Percentiles rank a stretch among this genome's conserved stretches.
These are phyloP conservation scores for Aspidiotus rigidus DNA, from an alignment of 2,888 invertebrate species.

Conservation along the genomic window DNA sequence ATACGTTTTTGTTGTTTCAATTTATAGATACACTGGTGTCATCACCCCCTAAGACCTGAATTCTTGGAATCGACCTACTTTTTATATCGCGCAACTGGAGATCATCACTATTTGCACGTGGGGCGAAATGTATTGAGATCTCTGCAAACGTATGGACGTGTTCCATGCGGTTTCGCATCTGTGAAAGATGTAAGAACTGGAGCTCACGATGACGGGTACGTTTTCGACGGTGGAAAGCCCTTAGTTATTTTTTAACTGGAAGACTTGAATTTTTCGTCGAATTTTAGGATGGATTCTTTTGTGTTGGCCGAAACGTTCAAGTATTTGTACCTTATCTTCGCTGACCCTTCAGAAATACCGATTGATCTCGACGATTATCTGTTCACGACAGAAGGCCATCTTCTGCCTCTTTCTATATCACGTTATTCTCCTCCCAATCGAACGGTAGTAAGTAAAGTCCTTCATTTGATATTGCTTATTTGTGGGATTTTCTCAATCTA, in stretches of 20 bases:
- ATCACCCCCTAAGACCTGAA: conserved; percentile 92
- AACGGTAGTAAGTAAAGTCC: conserved; percentile 10
- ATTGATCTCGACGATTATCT: conserved; percentile 77
- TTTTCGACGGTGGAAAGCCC: not conserved
- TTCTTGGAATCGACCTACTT: conserved; percentile 98
- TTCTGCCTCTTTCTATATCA: conserved; percentile 70
- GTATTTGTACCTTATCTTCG: conserved; percentile 87
- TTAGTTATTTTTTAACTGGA: not conserved
- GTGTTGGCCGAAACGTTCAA: conserved; percentile 97
- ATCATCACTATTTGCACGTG: conserved; percentile 88
- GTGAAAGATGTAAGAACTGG: conserved; percentile 90
- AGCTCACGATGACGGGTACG: conserved; percentile 41
- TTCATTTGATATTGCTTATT: not conserved
- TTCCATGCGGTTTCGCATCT: conserved; percentile 95
- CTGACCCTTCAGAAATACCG: conserved; percentile 73
- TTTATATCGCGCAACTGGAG: conserved; percentile 87
- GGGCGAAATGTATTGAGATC: conserved; percentile 81
- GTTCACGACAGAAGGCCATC: conserved; percentile 90
- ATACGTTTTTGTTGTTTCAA: not conserved
- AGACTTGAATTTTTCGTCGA: conserved; percentile 7
- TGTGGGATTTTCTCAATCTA: not conserved
- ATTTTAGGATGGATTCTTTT: conserved; percentile 86
- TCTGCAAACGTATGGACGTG: conserved; percentile 79
- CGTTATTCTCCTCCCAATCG: conserved; percentile 32
- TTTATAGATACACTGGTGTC: conserved; percentile 87